Evolutionary conservation across 2,797 vertebrate genomes (phyloP), one percentile per base, ranked within the genome.

Genomic region (Acropternis orthonyx): DNA sequence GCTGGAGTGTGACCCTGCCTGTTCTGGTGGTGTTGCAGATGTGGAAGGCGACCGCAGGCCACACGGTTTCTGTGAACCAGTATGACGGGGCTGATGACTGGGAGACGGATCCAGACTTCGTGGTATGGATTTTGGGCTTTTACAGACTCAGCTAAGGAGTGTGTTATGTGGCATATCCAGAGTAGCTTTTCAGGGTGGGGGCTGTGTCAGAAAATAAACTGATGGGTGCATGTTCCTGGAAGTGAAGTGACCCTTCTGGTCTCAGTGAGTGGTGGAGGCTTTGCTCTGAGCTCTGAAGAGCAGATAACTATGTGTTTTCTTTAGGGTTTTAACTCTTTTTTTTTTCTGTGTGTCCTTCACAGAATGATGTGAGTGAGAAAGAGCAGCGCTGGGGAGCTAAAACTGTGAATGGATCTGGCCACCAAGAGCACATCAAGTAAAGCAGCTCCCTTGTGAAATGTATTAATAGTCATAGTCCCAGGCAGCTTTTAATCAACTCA

Each of bases 331-430:
- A 75, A 96, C 54, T 71, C 32, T 59, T 30, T 54, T 59, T 30
- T 54, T 59, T 34, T 62, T 88, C 0, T 51, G 15, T 97, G 28
- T 97, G 24, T 91, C 74, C 34, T 96, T 92, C 66, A 10, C 93
- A 99, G 99, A 99, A 99, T 12, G 99, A 99, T 8, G 97, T 99
- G 12, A 98, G 98, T 1, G 99, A 99, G 96, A 99, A 99, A 85
- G 99, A 99, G 32, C 99, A 99, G 97, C 98, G 99, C 88, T 99
- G 99, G 99, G 99, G 99, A 10, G 99, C 99, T 28, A 99, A 99
- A 96, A 99, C 99, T 0, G 99, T 99, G 95, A 97, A 96, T 12
- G 99, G 99, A 32, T 99, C 99, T 0, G 99, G 99, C 78, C 99
- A 99, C 94, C 99, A 99, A 97, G 99, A 98, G 36, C 99, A 99